phyloP scores from a whole-genome alignment of 2,888 invertebrate genomes.

The Bruchidius siliquastri region DNA sequence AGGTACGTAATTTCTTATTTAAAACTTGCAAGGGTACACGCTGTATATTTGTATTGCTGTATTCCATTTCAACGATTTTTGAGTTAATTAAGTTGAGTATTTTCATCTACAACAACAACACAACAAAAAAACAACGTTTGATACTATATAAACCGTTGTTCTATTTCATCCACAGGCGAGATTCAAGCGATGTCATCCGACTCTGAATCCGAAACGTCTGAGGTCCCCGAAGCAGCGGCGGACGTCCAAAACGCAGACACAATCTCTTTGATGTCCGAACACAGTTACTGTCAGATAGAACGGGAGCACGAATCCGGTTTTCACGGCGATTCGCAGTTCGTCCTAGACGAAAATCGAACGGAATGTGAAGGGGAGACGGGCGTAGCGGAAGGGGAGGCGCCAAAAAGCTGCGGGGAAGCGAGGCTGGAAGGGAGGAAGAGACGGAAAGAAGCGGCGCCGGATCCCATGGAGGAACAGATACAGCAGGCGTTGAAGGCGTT shows the following conservation, averaged over 20 bases:
- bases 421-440: background rate
- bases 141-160: too few species aligned
- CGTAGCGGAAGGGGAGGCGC: background rate
- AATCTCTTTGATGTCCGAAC: slow-evolving; percentile 12
- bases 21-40: too few species aligned
- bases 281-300: slow-evolving; percentile 12
- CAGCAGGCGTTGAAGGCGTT: background rate
- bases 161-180: slow-evolving; percentile 13
- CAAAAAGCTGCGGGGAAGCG: background rate
- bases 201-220: slow-evolving; percentile 13
- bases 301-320: slow-evolving; percentile 18
- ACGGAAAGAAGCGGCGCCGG: background rate
- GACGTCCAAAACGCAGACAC: background rate
- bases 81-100: too few species aligned
- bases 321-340: slow-evolving; percentile 3
- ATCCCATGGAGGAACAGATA: background rate
- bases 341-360: background rate
- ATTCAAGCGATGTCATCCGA: slow-evolving; percentile 19
- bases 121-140: too few species aligned
- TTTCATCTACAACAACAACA: too few species aligned
- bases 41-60: too few species aligned
- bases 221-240: background rate
- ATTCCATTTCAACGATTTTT: too few species aligned
- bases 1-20: slow-evolving; percentile 21
- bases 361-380: background rate